Evolutionary conservation across 2,113 vertebrate genomes (phyloP).

Genomic region (Clarias gariepinus): DNA sequence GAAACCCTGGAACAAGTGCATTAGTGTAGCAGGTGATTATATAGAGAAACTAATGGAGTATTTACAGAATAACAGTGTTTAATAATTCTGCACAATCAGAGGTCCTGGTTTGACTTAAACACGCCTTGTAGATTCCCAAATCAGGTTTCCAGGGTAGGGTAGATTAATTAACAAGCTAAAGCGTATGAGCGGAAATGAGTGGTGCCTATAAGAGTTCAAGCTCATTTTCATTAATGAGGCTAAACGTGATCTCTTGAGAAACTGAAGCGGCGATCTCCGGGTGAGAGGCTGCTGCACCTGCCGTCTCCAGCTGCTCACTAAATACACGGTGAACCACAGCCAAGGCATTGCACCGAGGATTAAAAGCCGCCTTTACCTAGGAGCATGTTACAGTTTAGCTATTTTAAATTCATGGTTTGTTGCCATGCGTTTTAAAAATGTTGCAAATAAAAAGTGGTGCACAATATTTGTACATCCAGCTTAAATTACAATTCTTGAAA

Average conservation of each 20-base stretch:
- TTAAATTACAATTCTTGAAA: neutral
- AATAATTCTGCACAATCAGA: too few species aligned
- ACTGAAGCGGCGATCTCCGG: neutral
- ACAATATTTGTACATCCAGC: neutral
- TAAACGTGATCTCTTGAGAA: slow-evolving; percentile 18
- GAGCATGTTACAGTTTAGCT: neutral
- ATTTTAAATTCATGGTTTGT: too few species aligned
- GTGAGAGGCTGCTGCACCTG: slow-evolving; percentile 13
- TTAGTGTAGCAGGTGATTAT: too few species aligned
- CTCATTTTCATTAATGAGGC: slow-evolving; percentile 10
- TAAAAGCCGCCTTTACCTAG: neutral
- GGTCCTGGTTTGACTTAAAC: too few species aligned
- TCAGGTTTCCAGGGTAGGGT: neutral
- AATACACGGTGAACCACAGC: neutral
- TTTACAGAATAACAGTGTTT: too few species aligned
- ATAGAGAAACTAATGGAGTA: too few species aligned
- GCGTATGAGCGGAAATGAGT: neutral
- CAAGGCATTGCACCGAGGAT: neutral
- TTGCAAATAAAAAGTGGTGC: neutral
- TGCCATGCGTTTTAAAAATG: neutral
- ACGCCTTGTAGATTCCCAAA: neutral
- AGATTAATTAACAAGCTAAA: neutral
- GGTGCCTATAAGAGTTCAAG: neutral
- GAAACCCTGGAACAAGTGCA: too few species aligned
- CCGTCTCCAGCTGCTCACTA: slow-evolving; percentile 35